Conservation (phyloP, 2,797 vertebrate species). For the Hoplostethus atlanticus region DNA sequence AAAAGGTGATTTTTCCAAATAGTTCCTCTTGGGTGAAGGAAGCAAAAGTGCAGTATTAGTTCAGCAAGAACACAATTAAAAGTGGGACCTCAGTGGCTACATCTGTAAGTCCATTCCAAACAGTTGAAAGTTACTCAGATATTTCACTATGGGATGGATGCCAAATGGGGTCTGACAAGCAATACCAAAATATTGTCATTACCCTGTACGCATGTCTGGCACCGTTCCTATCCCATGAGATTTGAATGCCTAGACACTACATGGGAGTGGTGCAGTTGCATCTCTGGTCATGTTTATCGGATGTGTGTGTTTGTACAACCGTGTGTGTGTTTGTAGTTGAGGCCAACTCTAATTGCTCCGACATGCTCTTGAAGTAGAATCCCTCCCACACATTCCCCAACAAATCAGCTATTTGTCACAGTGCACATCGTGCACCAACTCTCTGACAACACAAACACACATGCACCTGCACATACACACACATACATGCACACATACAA, state of each 20-base stretch:
- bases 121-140: conserved; percentile 1
- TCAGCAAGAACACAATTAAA: no score
- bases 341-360: conserved; percentile 79
- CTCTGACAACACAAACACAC: conserved; percentile 25
- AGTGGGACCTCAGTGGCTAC: no score
- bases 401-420: conserved; percentile 76
- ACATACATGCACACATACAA: conserved; percentile 9
- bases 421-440: conserved; percentile 61
- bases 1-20: no score
- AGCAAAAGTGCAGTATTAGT: no score
- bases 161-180: no score
- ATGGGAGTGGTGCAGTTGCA: conserved; percentile 13
- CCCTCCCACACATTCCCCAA: conserved; percentile 79
- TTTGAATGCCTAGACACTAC: conserved; percentile 20
- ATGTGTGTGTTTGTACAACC: conserved; percentile 30
- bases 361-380: conserved; percentile 84
- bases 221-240: conserved; percentile 1
- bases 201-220: no score
- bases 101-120: background rate
- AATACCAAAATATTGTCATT: no score
- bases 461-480: conserved; percentile 14
- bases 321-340: conserved; percentile 48
- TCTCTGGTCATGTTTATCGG: conserved; percentile 37
- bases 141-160: no score
- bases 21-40: no score